phyloP scores from a whole-genome alignment of 1,140 invertebrate genomes.

The Chymomyza costata region DNA sequence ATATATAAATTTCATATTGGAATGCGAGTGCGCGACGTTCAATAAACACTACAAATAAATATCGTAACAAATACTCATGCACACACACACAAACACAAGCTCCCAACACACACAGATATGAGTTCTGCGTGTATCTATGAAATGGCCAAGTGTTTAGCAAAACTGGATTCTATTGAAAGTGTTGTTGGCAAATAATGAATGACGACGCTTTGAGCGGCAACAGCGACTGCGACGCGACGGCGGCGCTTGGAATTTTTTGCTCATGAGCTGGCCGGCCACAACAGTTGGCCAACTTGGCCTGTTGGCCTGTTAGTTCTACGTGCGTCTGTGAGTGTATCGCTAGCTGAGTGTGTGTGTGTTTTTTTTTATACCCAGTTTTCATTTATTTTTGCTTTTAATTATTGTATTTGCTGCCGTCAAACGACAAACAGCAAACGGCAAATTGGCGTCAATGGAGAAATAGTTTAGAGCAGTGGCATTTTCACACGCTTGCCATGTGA shows the following conservation, averaged over 20 bases:
- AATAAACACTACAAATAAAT: conserved; percentile 41
- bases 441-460: conserved; percentile 48
- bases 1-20: too few relatives aligned
- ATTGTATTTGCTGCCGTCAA: too few relatives aligned
- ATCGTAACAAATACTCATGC: conserved; percentile 5
- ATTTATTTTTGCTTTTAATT: too few relatives aligned
- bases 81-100: conserved; percentile 2
- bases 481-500: conserved; percentile 52
- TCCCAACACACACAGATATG: conserved; percentile 4
- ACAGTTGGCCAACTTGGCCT: conserved; percentile 21
- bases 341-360: conserved; percentile 47
- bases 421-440: conserved; percentile 43
- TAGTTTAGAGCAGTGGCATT: conserved; percentile 57
- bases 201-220: conserved; percentile 34
- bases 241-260: conserved; percentile 61
- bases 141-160: conserved; percentile 25
- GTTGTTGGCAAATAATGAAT: conserved; percentile 59
- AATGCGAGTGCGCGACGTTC: conserved; percentile 8
- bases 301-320: too few relatives aligned
- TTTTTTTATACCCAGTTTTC: too few relatives aligned
- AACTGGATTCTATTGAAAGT: conserved; percentile 71
- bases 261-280: conserved; percentile 45
- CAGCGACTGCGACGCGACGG: conserved; percentile 17
- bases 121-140: conserved; percentile 17
- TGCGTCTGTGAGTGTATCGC: too few relatives aligned